These are phyloP conservation scores for Tapera naevia DNA, from an alignment of 2,797 vertebrate species.

Conservation along the genomic window DNA sequence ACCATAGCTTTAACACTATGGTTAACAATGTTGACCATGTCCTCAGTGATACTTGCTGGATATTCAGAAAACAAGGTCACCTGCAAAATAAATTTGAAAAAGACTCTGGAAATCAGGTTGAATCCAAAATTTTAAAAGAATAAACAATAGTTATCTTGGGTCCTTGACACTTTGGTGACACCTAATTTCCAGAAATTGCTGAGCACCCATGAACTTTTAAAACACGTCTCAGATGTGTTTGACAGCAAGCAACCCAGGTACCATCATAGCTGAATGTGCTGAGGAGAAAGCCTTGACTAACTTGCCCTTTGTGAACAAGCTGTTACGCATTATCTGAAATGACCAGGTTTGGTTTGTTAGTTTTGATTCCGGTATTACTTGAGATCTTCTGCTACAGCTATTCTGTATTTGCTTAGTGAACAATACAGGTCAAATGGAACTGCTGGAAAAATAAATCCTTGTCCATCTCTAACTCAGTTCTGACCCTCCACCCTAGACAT, in stretches of 20 bases:
- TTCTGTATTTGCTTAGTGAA: constrained; percentile 17
- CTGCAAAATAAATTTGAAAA: background rate
- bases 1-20: background rate
- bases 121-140: background rate
- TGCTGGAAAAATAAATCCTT: constrained; percentile 48
- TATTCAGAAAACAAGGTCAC: background rate
- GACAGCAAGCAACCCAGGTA: background rate
- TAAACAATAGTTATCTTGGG: background rate
- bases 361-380: background rate
- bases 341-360: background rate
- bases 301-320: background rate
- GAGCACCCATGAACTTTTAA: background rate
- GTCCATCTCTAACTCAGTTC: background rate
- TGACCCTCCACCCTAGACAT: constrained; percentile 25
- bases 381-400: background rate
- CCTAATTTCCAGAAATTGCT: background rate
- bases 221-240: background rate
- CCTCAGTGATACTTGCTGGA: background rate
- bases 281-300: background rate
- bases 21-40: background rate
- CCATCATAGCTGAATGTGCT: background rate
- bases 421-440: constrained; percentile 50
- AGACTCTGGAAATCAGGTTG: background rate
- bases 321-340: background rate
- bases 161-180: background rate